Evolutionary conservation across 2,888 invertebrate species (phyloP).

Genomic region (Apamea anceps): DNA sequence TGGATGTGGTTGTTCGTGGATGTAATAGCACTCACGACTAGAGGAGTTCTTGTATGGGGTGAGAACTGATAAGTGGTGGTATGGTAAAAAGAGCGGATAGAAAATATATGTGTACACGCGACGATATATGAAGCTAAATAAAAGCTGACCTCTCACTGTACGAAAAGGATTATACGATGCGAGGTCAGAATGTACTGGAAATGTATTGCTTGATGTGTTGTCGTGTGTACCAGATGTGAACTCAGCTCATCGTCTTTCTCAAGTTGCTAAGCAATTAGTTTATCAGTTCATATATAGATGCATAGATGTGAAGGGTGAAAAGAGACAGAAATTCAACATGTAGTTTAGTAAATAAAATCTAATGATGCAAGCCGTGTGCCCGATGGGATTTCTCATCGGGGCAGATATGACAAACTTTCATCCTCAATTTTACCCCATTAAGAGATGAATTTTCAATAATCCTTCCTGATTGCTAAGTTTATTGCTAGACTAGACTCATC

Average conservation of each 20-base stretch:
- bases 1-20: constrained; percentile 20
- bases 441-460: not conserved
- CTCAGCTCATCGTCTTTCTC: not conserved
- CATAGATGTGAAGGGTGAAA: not conserved
- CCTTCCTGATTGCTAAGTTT: not conserved
- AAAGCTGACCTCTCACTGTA: not conserved
- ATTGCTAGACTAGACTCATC: not conserved
- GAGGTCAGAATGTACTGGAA: not conserved
- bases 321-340: not conserved
- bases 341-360: not conserved
- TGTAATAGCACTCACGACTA: constrained; percentile 42
- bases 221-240: not conserved
- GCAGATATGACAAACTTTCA: not conserved
- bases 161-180: not conserved
- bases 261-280: not conserved
- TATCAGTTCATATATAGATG: not conserved
- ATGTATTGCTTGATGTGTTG: not conserved
- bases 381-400: no score
- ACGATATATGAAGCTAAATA: not conserved
- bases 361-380: not conserved
- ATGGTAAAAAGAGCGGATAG: not conserved
- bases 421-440: no score
- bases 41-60: not conserved
- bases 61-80: constrained; percentile 15
- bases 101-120: not conserved